Percentiles rank a stretch among this genome's conserved stretches.
Conservation (phyloP, 2,888 invertebrate species). For the Notodonta ziczac region DNA sequence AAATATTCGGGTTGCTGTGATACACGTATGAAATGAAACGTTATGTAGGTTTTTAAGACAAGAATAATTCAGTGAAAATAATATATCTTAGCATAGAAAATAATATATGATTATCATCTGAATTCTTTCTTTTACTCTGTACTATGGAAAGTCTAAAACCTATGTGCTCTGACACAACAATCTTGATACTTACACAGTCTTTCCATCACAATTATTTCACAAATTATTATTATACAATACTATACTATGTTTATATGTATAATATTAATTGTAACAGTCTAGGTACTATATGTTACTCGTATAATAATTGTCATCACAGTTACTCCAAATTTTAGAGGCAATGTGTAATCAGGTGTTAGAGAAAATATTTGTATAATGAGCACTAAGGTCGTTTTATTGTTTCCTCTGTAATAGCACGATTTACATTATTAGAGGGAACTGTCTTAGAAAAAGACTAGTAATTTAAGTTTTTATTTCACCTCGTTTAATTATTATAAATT, state of each 20-base stretch:
- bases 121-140: not conserved
- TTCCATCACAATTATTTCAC: conserved; percentile 25
- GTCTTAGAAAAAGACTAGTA: conserved; percentile 32
- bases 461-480: conserved; percentile 25
- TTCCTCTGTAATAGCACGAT: conserved; percentile 15
- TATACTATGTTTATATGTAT: conserved; percentile 1
- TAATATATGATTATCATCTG: not conserved
- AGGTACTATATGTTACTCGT: conserved; percentile 4
- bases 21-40: conserved; percentile 51
- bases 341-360: conserved; percentile 10
- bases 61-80: not conserved
- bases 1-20: conserved; percentile 58
- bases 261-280: conserved; percentile 3
- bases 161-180: conserved; percentile 1
- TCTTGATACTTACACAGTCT: conserved; percentile 8
- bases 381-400: conserved; percentile 24
- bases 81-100: too few relatives aligned
- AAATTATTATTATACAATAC: conserved; percentile 10
- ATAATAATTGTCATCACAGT: conserved; percentile 11
- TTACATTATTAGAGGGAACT: conserved; percentile 15
- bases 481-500: conserved; percentile 13
- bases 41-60: not conserved
- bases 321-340: not conserved
- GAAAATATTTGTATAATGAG: conserved; percentile 30
- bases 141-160: not conserved